These are phyloP conservation scores for Bombus superbus DNA, from an alignment of 1,140 invertebrate genomes.

Conservation along the genomic window DNA sequence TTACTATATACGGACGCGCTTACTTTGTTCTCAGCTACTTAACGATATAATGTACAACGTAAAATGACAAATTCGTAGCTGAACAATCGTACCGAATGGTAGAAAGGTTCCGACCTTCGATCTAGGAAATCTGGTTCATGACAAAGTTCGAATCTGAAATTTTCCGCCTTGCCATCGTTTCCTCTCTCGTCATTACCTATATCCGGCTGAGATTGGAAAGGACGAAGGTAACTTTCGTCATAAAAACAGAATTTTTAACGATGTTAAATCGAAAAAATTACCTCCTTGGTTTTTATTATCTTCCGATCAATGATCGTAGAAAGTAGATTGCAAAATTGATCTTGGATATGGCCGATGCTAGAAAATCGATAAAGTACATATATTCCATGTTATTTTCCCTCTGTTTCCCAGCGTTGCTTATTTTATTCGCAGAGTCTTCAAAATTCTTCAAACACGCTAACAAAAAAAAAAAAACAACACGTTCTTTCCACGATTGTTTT, in stretches of 20 bases:
- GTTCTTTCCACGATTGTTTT: too few species aligned
- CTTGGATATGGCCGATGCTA: background rate
- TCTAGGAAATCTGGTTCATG: background rate
- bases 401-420: too few species aligned
- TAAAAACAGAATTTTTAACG: conserved; percentile 21
- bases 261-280: conserved; percentile 38
- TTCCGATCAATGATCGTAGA: too few species aligned
- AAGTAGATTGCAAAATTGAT: background rate
- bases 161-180: background rate
- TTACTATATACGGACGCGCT: too few species aligned
- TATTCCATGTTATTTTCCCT: background rate
- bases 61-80: too few species aligned
- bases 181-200: conserved; percentile 18
- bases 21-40: too few species aligned
- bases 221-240: conserved; percentile 8
- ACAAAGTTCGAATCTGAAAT: background rate
- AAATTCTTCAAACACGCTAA: too few species aligned
- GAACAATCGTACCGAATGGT: too few species aligned
- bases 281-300: background rate
- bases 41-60: too few species aligned
- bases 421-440: too few species aligned
- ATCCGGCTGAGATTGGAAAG: conserved; percentile 22
- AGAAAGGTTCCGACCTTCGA: background rate
- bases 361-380: background rate
- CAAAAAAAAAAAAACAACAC: too few species aligned